phyloP scores from a whole-genome alignment of 1,140 invertebrate species.

The Coptotermes formosanus region DNA sequence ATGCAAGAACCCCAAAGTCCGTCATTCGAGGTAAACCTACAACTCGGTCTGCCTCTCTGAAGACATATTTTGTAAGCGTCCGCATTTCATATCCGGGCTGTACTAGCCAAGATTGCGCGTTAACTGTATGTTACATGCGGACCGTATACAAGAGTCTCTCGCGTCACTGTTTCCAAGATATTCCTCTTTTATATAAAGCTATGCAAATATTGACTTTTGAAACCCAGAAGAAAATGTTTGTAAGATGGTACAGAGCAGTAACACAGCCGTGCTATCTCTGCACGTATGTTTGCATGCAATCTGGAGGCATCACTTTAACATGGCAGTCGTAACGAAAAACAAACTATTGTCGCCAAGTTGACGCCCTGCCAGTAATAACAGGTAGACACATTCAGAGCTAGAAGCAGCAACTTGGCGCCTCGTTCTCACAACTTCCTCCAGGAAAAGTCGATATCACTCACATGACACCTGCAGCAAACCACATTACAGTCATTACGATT shows the following conservation, averaged over 20 bases:
- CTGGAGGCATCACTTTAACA: not conserved
- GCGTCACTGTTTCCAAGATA: not conserved
- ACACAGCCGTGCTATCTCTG: not conserved
- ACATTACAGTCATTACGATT: no score
- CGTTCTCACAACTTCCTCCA: not conserved
- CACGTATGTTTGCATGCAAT: not conserved
- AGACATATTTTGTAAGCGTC: no score
- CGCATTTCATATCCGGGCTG: no score
- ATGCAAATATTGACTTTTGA: not conserved
- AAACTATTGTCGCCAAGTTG: not conserved
- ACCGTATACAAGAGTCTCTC: no score
- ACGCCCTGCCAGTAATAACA: conserved; percentile 2
- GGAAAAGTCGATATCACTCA: no score
- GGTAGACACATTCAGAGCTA: not conserved
- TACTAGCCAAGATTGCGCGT: no score
- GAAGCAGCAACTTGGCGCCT: not conserved
- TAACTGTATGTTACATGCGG: no score
- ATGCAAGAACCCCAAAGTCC: no score
- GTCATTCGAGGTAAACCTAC: no score
- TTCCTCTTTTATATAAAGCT: not conserved
- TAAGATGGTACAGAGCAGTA: not conserved
- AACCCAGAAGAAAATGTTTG: conserved; percentile 12
- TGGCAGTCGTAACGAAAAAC: not conserved
- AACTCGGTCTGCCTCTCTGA: no score
- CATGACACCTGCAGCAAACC: no score